phyloP scores from a whole-genome alignment of 2,797 vertebrate species.

The Choloepus didactylus region DNA sequence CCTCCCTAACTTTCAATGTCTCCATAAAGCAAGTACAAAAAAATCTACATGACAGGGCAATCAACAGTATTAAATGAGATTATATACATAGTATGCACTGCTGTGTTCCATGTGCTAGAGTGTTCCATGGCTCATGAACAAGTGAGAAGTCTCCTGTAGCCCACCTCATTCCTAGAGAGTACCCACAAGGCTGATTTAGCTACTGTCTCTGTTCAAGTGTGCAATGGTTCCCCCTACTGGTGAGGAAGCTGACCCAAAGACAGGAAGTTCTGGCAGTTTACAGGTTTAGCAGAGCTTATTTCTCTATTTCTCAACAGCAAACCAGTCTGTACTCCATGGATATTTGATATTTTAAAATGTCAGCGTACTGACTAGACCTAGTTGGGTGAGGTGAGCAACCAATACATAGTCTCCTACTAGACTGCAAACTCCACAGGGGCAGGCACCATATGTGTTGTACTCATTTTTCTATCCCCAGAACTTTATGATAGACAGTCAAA shows the following conservation, averaged over 20 bases:
- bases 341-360: not conserved
- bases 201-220: not conserved
- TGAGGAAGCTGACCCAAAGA: not conserved
- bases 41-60: not conserved
- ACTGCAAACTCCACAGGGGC: not conserved
- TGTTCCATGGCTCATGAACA: not conserved
- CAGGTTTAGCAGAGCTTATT: not conserved
- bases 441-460: not conserved
- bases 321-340: not conserved
- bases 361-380: not conserved
- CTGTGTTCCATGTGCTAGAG: not conserved
- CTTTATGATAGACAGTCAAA: not conserved
- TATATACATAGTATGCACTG: not conserved
- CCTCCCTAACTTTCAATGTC: conserved; percentile 32
- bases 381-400: not conserved
- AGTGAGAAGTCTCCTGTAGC: not conserved
- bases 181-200: no score
- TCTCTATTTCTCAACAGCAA: not conserved
- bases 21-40: not conserved
- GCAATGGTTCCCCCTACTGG: not conserved
- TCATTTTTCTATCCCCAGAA: not conserved
- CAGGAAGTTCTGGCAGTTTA: not conserved
- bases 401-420: not conserved
- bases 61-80: not conserved
- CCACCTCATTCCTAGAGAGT: not conserved